These are phyloP conservation scores for Nycticebus coucang DNA, from an alignment of 2,113 vertebrate species.

Conservation along the genomic window DNA sequence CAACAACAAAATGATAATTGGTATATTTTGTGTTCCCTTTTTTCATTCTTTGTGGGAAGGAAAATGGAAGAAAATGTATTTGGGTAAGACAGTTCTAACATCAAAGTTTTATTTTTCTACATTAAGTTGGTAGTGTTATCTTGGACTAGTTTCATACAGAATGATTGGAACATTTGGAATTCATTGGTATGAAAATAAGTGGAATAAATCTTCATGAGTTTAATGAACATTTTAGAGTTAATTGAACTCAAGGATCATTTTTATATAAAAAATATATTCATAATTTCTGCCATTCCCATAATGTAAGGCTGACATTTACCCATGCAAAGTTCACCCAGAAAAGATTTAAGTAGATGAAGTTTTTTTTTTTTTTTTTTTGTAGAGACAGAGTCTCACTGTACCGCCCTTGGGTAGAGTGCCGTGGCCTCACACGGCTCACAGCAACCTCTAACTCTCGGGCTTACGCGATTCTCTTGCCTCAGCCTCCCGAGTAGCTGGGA, in stretches of 20 bases:
- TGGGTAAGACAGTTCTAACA: neutral
- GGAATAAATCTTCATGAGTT: neutral
- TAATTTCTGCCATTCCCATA: neutral
- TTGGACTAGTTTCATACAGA: neutral
- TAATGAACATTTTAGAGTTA: neutral
- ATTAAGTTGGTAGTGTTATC: neutral
- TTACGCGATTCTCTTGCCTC: too few relatives aligned
- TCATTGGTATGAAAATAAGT: neutral
- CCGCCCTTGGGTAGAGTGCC: too few relatives aligned
- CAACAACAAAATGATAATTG: neutral
- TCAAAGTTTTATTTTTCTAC: neutral
- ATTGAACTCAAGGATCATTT: neutral
- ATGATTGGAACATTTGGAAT: neutral
- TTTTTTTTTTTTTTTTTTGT: too few relatives aligned
- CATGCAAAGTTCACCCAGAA: neutral
- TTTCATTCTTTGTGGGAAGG: neutral
- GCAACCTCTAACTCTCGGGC: too few relatives aligned
- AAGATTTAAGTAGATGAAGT: constrained; percentile 18
- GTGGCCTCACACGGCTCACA: too few relatives aligned
- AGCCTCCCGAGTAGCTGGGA: too few relatives aligned
- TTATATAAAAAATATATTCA: neutral
- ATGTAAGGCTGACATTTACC: neutral
- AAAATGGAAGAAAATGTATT: neutral
- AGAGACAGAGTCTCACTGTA: too few relatives aligned
- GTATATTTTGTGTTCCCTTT: neutral